Base-by-base conservation (phyloP, 2,888 invertebrate genomes). In the Apamea sordens region DNA sequence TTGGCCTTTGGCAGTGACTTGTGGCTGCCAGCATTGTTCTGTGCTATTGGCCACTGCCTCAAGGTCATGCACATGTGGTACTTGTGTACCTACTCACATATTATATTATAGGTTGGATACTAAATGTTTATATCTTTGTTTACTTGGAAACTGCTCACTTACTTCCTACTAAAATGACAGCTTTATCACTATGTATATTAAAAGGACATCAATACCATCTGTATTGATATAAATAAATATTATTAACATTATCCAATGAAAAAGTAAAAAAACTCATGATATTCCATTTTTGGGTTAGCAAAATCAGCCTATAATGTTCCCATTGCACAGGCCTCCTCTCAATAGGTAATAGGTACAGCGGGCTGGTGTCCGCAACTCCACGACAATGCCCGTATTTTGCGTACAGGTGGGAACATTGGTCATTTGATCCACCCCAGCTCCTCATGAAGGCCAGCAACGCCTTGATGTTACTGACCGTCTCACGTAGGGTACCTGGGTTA, bases 31-130 rank as follows among this genome's bases (percentile, higher is more conserved):
- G 78, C 32, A 79, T 73, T 81, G 73, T 76, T 69, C n/a, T 75
- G 74, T 77, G 56, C 77, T 70, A 61, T 74, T 86, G 78, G 68
- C 61, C 47, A 82, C 61, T 44, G 64, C 70, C 77, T 84, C 90
- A 89, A 89, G 89, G 89, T 89, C 90, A 87, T 36, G n/a, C 69
- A 80, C 67, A 70, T 73, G 76, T 80, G 50, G 56, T 76, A 56
- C 64, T 79, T 74, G 75, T 82, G 63, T 88, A 65, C 72, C 79
- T 85, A 79, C 79, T 83, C 78, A 81, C 71, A 79, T 83, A 76
- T 81, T 53, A 56, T n/a, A 75, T 61, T 76, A 50, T 64, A 77
- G 50, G 79, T 78, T 85, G 77, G 53, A 77, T 56, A 76, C 44
- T 74, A 28, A 76, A 72, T 67, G 71, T 77, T 79, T 80, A 79